phyloP scores from a whole-genome alignment of 2,797 vertebrate genomes.

The Sciurus vulgaris region DNA sequence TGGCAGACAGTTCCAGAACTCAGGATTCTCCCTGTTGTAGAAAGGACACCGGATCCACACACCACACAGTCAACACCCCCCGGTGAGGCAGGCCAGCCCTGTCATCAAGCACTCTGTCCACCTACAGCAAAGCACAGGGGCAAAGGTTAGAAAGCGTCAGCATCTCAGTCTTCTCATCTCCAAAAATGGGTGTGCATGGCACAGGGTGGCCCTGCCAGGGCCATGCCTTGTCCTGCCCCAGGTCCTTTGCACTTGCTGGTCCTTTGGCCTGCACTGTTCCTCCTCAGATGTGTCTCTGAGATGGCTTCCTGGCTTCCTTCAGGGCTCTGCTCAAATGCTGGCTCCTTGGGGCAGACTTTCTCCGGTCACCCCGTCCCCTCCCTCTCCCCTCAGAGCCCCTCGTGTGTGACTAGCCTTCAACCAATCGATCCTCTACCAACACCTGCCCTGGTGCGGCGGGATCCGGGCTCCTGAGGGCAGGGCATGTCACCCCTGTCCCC shows the following conservation, averaged over 20 bases:
- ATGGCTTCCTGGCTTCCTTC: too few relatives aligned
- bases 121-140: background rate
- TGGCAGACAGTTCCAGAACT: background rate
- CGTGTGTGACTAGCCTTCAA: background rate
- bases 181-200: background rate
- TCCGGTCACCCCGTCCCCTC: background rate
- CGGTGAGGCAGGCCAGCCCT: background rate
- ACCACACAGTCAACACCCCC: background rate
- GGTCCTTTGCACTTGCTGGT: background rate
- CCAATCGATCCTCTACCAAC: too few relatives aligned
- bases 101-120: rapidly evolving
- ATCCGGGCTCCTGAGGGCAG: background rate
- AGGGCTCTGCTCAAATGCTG: background rate
- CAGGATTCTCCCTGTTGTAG: background rate
- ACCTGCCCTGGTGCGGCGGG: background rate
- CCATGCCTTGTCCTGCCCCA: background rate
- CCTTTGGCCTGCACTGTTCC: background rate
- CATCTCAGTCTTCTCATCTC: background rate
- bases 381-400: background rate
- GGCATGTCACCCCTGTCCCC: background rate
- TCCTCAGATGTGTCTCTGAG: background rate
- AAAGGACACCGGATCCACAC: background rate
- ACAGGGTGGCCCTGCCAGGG: too few relatives aligned
- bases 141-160: background rate
- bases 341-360: background rate